Base-by-base conservation (phyloP, 2,888 invertebrate genomes). In the Neoscelio sp. region DNA sequence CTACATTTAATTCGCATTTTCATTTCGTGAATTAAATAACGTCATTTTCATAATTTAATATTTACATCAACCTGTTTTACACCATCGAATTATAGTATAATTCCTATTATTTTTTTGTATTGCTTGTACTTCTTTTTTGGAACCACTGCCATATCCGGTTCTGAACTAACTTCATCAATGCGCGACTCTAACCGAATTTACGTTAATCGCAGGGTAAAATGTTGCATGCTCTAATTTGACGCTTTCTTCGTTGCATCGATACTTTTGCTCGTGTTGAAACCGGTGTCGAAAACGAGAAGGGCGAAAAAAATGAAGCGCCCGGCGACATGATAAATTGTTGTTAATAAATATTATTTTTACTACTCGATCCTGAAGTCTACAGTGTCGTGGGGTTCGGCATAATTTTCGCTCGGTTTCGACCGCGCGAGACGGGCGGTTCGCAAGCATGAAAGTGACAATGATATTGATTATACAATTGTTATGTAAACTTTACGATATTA, bases 291-390 rank as follows among this genome's bases (percentile, higher is more conserved):
- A 23, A 4, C 46, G 23, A n/a, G 17, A 12, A 3, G 46, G 4
- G 23, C 23, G 23, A 23, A 10, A 17, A 10, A 7, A 6, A 20
- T 13, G n/a, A 18, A 5, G 1, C 1, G 12, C n/a, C 6, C 13
- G 10, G 50, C 42, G 28, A 8, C 1, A 20, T 40, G 56, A 35
- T 40, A 40, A 56, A 56, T 38, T 56, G 23, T 23, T 23, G 56
- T 56, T 56, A 56, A 56, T 35, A 56, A 40, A 56, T 56, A 56
- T 56, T 56, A 54, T 54, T 54, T 54, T 54, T 54, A 35, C 54
- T 38, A 54, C 54, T 38, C 18, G 38, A 26, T 46, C 48, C 48
- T 30, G 4, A 10, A 50, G 7, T 7, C 1, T 20, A 8, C 13
- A 8, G 13, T 12, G 48, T 28, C 28, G 40, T 17, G 7, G 17